Evolutionary conservation across 2,797 vertebrate genomes (phyloP).

Genomic region (Cuniculus paca): DNA sequence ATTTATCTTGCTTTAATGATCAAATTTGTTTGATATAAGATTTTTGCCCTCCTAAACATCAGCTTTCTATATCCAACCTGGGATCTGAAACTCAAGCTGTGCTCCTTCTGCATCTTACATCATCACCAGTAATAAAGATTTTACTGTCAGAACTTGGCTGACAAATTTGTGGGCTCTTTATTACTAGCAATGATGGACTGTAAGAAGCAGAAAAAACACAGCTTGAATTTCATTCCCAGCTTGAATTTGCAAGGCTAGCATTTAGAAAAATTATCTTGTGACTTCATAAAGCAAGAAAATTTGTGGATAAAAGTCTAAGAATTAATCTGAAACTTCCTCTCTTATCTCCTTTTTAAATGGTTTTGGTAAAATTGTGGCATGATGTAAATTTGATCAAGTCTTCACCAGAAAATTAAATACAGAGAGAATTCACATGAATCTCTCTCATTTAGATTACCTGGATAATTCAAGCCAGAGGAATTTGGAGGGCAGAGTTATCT

Average conservation of each 20-base stretch:
- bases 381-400: background rate
- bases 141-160: conserved; percentile 79
- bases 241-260: conserved; percentile 74
- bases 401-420: background rate
- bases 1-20: conserved; percentile 70
- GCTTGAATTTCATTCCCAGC: conserved; percentile 72
- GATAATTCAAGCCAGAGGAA: background rate
- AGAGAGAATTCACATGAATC: background rate
- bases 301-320: conserved; percentile 24
- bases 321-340: background rate
- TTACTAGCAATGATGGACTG: conserved; percentile 70
- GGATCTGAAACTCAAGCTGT: conserved; percentile 68
- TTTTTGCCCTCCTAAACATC: conserved; percentile 45
- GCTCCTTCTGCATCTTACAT: conserved; percentile 71
- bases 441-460: background rate
- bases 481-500: background rate
- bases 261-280: conserved; percentile 72
- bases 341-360: background rate
- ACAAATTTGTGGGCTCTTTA: conserved; percentile 72
- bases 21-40: conserved; percentile 45
- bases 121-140: conserved; percentile 79
- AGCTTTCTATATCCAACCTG: conserved; percentile 69
- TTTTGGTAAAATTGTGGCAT: background rate
- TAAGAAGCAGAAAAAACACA: conserved; percentile 67
- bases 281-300: conserved; percentile 73